Evolutionary conservation across 2,888 invertebrate genomes (phyloP).

Genomic region (Drosophila ustulata): DNA sequence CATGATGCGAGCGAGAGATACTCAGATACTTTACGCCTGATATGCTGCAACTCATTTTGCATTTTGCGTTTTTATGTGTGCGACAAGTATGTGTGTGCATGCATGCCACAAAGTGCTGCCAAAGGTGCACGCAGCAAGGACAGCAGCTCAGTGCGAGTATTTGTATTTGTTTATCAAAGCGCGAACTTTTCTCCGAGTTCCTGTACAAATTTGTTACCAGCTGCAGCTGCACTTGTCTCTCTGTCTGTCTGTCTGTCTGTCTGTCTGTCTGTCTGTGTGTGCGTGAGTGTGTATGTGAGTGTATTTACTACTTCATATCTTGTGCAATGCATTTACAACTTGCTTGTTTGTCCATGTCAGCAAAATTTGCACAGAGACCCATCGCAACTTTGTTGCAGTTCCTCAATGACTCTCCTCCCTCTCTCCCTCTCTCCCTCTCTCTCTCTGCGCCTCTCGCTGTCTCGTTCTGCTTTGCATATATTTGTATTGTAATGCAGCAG

Average conservation of each 20-base stretch:
- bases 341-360: constrained; percentile 48
- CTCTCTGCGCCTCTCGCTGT: background rate
- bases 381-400: constrained; percentile 23
- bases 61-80: constrained; percentile 40
- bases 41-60: constrained; percentile 56
- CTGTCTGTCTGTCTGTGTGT: constrained; percentile 11
- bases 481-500: constrained; percentile 1
- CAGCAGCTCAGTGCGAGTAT: constrained; percentile 29
- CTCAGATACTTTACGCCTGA: constrained; percentile 60
- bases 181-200: constrained; percentile 58
- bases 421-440: background rate
- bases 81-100: background rate
- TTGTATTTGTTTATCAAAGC: constrained; percentile 77
- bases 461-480: background rate
- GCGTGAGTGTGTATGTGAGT: constrained; percentile 13
- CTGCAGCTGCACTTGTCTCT: constrained; percentile 61
- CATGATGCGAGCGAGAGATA: constrained; percentile 36
- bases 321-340: constrained; percentile 59
- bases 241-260: constrained; percentile 12
- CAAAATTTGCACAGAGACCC: constrained; percentile 32
- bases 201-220: constrained; percentile 62
- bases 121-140: constrained; percentile 3
- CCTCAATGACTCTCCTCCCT: constrained; percentile 1
- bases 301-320: constrained; percentile 53
- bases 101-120: constrained; percentile 22